phyloP scores from a whole-genome alignment of 2,888 invertebrate species.

The Galerucella calmariensis region DNA sequence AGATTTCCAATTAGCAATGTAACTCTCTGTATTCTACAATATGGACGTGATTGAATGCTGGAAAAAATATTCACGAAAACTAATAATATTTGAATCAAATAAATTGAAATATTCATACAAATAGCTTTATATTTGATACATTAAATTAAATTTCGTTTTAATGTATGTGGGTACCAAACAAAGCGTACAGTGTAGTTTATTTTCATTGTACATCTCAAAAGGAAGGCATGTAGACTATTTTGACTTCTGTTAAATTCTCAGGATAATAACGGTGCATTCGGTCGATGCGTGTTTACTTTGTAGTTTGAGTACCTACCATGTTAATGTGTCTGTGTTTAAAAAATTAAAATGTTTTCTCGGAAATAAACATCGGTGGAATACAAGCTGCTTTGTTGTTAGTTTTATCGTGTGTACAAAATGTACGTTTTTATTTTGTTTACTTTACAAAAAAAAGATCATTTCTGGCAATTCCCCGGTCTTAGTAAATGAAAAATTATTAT shows the following conservation, averaged over 20 bases:
- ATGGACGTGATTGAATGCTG: too few relatives aligned
- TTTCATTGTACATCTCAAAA: background rate
- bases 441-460: background rate
- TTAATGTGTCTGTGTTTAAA: slow-evolving; percentile 21
- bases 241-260: slow-evolving; percentile 7
- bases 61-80: too few relatives aligned
- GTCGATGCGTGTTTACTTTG: slow-evolving; percentile 14
- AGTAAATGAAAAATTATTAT: too few relatives aligned
- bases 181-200: background rate
- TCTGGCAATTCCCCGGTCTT: background rate
- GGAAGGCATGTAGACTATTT: background rate
- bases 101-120: too few relatives aligned
- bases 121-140: background rate
- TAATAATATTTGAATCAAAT: too few relatives aligned
- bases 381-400: slow-evolving; percentile 8
- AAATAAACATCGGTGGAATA: slow-evolving; percentile 1
- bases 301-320: slow-evolving; percentile 13
- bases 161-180: background rate
- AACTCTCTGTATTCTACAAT: too few relatives aligned
- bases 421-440: slow-evolving; percentile 1
- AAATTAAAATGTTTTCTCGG: slow-evolving; percentile 11
- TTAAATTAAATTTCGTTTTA: background rate
- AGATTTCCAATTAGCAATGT: too few relatives aligned
- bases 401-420: background rate
- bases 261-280: slow-evolving; percentile 14